phyloP scores from a whole-genome alignment of 1,140 invertebrate genomes.

The Drosophila lini region DNA sequence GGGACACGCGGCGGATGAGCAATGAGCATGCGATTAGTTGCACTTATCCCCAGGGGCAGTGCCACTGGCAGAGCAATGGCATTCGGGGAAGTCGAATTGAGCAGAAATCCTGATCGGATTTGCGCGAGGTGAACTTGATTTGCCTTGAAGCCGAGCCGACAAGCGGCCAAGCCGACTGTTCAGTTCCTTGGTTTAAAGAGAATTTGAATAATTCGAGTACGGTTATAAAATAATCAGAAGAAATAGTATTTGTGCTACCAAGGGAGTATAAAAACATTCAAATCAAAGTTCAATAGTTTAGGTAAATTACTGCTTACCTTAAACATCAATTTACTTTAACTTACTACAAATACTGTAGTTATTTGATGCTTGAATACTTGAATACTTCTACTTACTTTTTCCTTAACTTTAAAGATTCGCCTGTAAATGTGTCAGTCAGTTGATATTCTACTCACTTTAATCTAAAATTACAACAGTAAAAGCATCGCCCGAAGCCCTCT shows the following conservation, averaged over 20 bases:
- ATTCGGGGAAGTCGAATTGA: conserved; percentile 29
- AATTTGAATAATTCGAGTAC: not conserved
- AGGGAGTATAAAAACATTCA: not conserved
- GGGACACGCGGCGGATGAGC: conserved; percentile 43
- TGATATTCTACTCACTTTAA: not conserved
- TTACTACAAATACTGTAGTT: not conserved
- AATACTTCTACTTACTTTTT: too few species aligned
- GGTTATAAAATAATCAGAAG: too few species aligned
- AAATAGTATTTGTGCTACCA: not conserved
- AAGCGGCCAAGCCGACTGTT: not conserved
- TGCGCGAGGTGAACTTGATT: conserved; percentile 30
- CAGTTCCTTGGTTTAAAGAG: too few species aligned
- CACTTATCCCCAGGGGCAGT: conserved; percentile 36
- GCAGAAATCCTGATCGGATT: conserved; percentile 46
- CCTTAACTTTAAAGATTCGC: not conserved
- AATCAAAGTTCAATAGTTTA: not conserved
- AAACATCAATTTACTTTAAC: not conserved
- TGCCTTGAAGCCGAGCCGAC: conserved; percentile 12
- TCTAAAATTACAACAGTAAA: not conserved
- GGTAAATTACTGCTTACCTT: not conserved
- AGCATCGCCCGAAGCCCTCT: not conserved
- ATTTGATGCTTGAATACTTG: not conserved
- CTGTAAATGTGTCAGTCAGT: not conserved
- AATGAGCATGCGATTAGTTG: conserved; percentile 62
- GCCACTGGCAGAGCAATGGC: conserved; percentile 20